Percentiles rank a stretch among this genome's conserved stretches.
phyloP scores from a whole-genome alignment of 2,888 invertebrate genomes.

The Therioaphis trifolii region DNA sequence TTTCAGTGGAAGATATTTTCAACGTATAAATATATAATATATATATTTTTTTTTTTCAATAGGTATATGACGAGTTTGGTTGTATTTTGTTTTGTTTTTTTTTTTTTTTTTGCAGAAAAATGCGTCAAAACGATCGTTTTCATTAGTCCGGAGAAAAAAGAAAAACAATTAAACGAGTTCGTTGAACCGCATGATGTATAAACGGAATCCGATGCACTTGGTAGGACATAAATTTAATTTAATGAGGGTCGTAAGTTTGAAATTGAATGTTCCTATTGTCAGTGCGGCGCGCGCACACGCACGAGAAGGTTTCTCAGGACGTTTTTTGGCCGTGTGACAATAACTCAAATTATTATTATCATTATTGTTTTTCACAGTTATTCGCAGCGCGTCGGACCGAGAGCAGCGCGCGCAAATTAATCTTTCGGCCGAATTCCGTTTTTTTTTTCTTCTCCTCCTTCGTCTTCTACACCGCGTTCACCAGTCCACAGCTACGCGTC shows the following conservation, averaged over 20 bases:
- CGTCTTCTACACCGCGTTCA: too few species aligned
- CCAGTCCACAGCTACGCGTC: too few species aligned
- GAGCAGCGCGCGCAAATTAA: background rate
- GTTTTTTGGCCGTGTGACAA: slow-evolving; percentile 50
- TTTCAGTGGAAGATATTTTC: too few species aligned
- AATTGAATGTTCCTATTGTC: slow-evolving; percentile 47
- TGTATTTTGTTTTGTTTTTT: too few species aligned
- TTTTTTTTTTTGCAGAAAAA: slow-evolving; percentile 5
- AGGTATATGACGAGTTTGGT: too few species aligned
- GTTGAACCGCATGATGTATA: slow-evolving; percentile 13
- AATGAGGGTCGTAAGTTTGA: slow-evolving; percentile 50
- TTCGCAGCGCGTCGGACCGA: background rate
- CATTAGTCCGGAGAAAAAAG: background rate
- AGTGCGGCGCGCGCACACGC: background rate
- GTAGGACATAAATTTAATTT: slow-evolving; percentile 45
- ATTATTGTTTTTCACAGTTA: background rate
- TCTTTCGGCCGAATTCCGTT: background rate
- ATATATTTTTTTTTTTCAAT: too few species aligned
- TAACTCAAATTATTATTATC: slow-evolving; percentile 36
- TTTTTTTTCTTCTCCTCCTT: background rate
- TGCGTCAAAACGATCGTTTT: slow-evolving; percentile 16
- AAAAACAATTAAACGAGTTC: slow-evolving; percentile 52
- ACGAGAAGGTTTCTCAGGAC: background rate
- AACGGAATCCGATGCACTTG: slow-evolving; percentile 22
- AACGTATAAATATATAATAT: too few species aligned